Evolutionary conservation across 2,797 vertebrate genomes (phyloP), one percentile per base, ranked within the genome.

Genomic region (Paramormyrops hopkinsi): DNA sequence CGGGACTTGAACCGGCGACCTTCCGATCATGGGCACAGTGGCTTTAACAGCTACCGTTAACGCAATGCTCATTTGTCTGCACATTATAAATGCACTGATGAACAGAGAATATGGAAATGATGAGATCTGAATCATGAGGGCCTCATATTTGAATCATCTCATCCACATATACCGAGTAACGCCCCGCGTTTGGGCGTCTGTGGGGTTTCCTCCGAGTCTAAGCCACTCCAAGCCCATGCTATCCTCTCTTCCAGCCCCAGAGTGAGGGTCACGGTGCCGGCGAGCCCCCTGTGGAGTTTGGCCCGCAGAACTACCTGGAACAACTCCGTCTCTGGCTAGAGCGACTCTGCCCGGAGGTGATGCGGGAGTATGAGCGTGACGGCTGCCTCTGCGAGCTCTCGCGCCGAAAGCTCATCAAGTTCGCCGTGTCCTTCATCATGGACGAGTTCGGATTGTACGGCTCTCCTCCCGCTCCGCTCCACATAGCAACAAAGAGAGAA

Each of bases 341-440:
- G 86, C 85, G 86, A 6, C 88, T 90, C 41, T 89, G 88, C 6
- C 90, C 90, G 1, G 90, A 90, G 85, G 90, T 90, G 85, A 53
- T 89, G 54, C 88, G 88, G 53, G 90, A 90, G 73, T 90, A 90
- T 22, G 88, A 90, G 90, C 59, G 86, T 2, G 90, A 90, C 69
- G 88, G 85, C 44, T 90, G 88, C 79, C 88, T 90, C 54, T 89
- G 90, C 12, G 90, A 90, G 73, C 90, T 90, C 19, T 89, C 90
- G 7, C 88, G 90, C 44, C 51, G 90, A 8, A 90, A 90, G 86
- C 90, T 90, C 73, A 90, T 90, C 90, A 90, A 90, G 86, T 89
- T 90, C 41, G 86, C 90, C 8, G 90, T 90, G 73, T 89, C 90
- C 54, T 90, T 89, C 90, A 89, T 90, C 56, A 88, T 90, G 88